Evolutionary conservation across 2,797 vertebrate species (phyloP), one percentile per base, ranked within the genome.

Genomic region (Zenarchopterus dispar): DNA sequence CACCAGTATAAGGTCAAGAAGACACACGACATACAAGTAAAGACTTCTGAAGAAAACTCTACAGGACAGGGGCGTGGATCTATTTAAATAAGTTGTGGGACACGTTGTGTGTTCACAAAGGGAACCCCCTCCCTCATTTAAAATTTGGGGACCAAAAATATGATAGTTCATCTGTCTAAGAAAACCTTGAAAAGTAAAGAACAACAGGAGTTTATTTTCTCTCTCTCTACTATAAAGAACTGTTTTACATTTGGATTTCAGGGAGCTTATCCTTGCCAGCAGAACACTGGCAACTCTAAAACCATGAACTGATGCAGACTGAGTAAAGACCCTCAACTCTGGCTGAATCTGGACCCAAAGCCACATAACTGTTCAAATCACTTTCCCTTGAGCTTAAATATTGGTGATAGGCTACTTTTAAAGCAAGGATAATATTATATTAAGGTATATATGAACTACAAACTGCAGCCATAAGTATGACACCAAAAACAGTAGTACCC

Each of bases 401-500:
- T 33, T 6, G 6, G 24, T 8, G 4, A 18, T 6, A 15, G 47
- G 26, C 28, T 22, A 18, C 8, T 8, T 23, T 18, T 13, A 52
- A 15, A 45, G 0, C 8, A 52, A 45, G 6, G 4, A n/a, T 0
- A 36, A 19, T 18, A 23, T 6, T 46, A 9, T 55, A 9, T 21
- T n/a, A n/a, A 17, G 1, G 8, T 24, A 9, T 6, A 44, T 8
- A 21, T 4, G 48, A 62, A 53, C 45, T 15, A 57, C 18, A 19
- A n/a, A 21, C 10, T 42, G 17, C 7, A 18, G 10, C 6, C 39
- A 24, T 6, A 10, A 44, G 13, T 57, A 17, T 13, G 13, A 43
- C 1, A 16, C 47, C 15, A 42, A 28, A n/a, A 13, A 57, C 54
- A 58, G 26, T 11, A 18, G 2, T 57, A 94, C 94, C 93, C 85